A percentile compares a stretch with the other conserved stretches of the same genome.
phyloP scores from a whole-genome alignment of 1,140 invertebrate genomes.

The Ostrea denselamellosa region DNA sequence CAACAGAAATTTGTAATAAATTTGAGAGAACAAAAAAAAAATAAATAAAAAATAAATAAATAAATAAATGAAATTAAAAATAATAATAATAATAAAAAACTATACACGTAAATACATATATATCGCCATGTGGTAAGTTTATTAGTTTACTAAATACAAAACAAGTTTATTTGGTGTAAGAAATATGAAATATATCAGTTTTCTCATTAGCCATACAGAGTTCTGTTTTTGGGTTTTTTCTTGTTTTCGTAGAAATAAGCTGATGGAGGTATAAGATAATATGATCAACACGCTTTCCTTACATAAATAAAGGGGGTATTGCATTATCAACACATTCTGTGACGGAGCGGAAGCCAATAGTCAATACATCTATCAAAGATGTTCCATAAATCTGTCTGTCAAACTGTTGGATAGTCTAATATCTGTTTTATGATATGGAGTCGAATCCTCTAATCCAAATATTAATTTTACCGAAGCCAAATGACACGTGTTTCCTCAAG shows the following conservation, averaged over 20 bases:
- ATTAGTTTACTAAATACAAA: no score
- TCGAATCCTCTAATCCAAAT: constrained; percentile 26
- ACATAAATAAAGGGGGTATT: neutral
- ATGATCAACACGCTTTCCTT: constrained; percentile 1
- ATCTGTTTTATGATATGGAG: constrained; percentile 33
- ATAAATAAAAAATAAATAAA: no score
- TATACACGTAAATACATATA: no score
- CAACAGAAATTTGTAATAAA: no score
- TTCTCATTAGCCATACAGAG: no score
- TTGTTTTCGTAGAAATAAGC: neutral
- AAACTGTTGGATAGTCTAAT: neutral
- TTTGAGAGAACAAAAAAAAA: no score
- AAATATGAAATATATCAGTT: no score
- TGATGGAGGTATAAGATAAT: neutral
- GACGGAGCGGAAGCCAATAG: neutral
- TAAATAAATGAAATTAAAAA: no score
- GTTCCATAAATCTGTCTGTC: constrained; percentile 16
- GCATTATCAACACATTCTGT: constrained; percentile 19
- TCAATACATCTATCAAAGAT: constrained; percentile 8
- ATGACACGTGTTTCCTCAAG: constrained; percentile 15
- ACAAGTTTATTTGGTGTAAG: no score
- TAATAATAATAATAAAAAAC: no score
- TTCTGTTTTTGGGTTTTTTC: no score
- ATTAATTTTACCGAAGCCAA: constrained; percentile 1
- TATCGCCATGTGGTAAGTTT: no score